A percentile compares a stretch with the other conserved stretches of the same genome.
Conservation (phyloP, 1,140 invertebrate species). For the Bombus consobrinus region DNA sequence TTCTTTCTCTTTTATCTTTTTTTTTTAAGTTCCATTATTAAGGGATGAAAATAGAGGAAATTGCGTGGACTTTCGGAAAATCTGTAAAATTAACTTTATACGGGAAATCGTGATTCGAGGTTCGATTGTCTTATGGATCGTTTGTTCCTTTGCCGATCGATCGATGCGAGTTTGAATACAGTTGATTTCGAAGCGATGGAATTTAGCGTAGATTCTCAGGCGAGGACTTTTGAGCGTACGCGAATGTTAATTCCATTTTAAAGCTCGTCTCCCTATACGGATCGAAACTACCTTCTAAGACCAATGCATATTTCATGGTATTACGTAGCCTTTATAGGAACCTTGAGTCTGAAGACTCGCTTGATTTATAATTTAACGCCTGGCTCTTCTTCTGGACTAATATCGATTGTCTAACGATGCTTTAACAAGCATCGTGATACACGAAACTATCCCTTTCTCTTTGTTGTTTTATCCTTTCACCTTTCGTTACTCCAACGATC, state of each 20-base stretch:
- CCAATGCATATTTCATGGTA: constrained; percentile 80
- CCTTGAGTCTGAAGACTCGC: constrained; percentile 72
- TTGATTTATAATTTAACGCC: constrained; percentile 76
- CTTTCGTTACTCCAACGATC: no score
- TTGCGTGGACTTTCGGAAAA: not conserved
- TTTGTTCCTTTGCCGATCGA: not conserved
- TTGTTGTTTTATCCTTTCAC: not conserved
- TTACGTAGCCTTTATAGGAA: constrained; percentile 54
- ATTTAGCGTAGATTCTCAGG: constrained; percentile 49
- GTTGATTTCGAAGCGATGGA: not conserved
- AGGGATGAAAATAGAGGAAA: not conserved
- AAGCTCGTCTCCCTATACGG: constrained; percentile 51
- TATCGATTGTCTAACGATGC: constrained; percentile 72
- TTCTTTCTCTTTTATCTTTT: not conserved
- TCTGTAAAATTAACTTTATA: not conserved
- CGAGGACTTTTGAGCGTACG: constrained; percentile 37
- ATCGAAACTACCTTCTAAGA: constrained; percentile 80
- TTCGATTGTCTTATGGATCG: not conserved
- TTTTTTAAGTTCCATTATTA: not conserved
- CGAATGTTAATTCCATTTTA: constrained; percentile 81
- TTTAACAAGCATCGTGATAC: constrained; percentile 64
- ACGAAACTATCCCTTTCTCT: not conserved
- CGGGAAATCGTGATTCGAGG: not conserved
- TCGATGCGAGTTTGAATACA: no score
- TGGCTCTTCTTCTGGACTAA: constrained; percentile 40